Percentiles rank a stretch among this genome's conserved stretches.
Conservation (phyloP, 2,113 vertebrate species). For the Suncus etruscus region DNA sequence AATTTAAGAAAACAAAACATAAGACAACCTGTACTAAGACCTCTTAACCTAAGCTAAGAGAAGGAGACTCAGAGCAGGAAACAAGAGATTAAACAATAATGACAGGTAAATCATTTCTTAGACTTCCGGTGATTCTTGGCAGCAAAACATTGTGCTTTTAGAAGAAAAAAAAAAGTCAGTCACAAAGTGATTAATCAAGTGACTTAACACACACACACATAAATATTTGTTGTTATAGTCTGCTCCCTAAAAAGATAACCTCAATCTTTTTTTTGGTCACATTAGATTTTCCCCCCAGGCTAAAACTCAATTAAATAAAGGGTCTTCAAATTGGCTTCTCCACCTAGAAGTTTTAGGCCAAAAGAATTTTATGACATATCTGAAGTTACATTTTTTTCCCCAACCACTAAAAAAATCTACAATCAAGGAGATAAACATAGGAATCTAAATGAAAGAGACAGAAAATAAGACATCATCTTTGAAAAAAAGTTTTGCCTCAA, state of each 20-base stretch:
- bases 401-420: slow-evolving; percentile 49
- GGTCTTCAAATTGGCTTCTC: not conserved
- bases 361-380: not conserved
- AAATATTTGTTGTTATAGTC: slow-evolving; percentile 84
- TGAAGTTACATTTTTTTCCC: not conserved
- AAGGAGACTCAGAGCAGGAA: slow-evolving; percentile 86
- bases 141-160: slow-evolving; percentile 82
- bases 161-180: slow-evolving; percentile 73
- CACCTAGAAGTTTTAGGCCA: slow-evolving; percentile 22
- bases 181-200: slow-evolving; percentile 85
- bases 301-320: slow-evolving; percentile 52
- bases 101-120: slow-evolving; percentile 90
- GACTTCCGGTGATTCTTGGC: slow-evolving; percentile 89
- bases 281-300: not conserved
- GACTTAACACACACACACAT: slow-evolving; percentile 81
- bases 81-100: slow-evolving; percentile 87
- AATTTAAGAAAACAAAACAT: slow-evolving; percentile 77
- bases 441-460: not conserved
- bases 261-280: slow-evolving; percentile 16
- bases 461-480: not conserved
- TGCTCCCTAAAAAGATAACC: slow-evolving; percentile 79
- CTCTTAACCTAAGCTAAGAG: slow-evolving; percentile 79
- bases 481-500: slow-evolving; percentile 27
- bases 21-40: slow-evolving; percentile 83
- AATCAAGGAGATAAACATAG: not conserved